Evolutionary conservation across 2,797 vertebrate species (phyloP).

Genomic region (Emys orbicularis): DNA sequence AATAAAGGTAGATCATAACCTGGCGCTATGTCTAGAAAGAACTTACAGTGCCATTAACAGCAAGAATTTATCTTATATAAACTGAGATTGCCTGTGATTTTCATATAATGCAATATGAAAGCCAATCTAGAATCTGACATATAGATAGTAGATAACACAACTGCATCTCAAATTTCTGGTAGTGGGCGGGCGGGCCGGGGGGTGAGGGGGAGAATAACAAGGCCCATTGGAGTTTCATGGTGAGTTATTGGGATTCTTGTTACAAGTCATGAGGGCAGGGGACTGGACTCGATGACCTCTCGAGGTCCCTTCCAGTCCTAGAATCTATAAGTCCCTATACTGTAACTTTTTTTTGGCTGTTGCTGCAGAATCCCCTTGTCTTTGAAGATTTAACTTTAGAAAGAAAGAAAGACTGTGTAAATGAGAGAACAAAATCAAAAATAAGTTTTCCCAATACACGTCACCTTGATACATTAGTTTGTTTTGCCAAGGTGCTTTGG

Average conservation of each 20-base stretch:
- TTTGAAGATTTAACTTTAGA: background rate
- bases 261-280: background rate
- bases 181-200: too few species aligned
- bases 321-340: background rate
- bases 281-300: too few species aligned
- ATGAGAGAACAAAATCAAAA: background rate
- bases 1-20: background rate
- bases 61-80: too few species aligned
- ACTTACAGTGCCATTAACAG: too few species aligned
- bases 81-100: too few species aligned
- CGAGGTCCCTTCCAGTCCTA: too few species aligned
- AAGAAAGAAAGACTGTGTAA: background rate
- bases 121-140: background rate
- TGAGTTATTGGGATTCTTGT: background rate
- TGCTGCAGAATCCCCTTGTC: background rate
- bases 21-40: background rate
- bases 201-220: background rate
- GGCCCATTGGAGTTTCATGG: accelerated
- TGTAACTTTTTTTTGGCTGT: background rate
- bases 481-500: background rate
- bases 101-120: background rate
- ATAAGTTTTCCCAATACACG: background rate
- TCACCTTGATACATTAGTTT: background rate
- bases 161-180: background rate
- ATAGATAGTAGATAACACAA: background rate